Evolutionary conservation across 2,797 vertebrate genomes (phyloP), one percentile per base, ranked within the genome.

Genomic region (Taeniopygia guttata): DNA sequence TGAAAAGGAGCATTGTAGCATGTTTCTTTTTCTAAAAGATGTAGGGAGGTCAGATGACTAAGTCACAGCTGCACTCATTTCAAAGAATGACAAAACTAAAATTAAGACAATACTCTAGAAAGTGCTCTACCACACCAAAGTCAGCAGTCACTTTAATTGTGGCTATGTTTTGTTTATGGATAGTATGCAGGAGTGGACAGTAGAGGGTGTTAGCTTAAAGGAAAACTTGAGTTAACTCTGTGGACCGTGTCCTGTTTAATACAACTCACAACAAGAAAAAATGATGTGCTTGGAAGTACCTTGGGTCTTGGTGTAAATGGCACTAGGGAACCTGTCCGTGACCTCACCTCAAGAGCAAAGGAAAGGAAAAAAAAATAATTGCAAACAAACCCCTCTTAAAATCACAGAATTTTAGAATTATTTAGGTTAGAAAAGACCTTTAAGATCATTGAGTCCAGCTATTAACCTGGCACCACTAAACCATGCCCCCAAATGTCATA

Each of bases 181-280:
- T 69, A 46, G 49, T 56, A 74, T 64, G 18, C 63, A 42, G 60
- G 26, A 95, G 9, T 80, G 96, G 95, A 95, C 92, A 95, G 93
- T 26, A 95, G 96, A 94, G 92, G 94, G 93, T 93, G 95, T 89
- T 88, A 90, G 86, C 42, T 84, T 84, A 90, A 94, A 95, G 64
- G 86, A 86, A 96, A 95, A 95, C 60, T 20, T 32, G 52, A 51
- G 29, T 40, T 43, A 16, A 16, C 12, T 45, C 1, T 40, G 21
- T 45, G 51, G 52, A 52, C 17, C n/a, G 40, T 5, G 8, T 54
- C n/a, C 56, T 56, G 10, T 63, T 96, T 42, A 40, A 43, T 45
- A 15, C n/a, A 34, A 32, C 42, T 69, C 7, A 7, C 45, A 21
- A 20, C 6, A 70, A 62, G 16, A 63, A 81, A 34, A 64, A 32